Base-by-base conservation (phyloP, 2,888 invertebrate species). In the Diarsia mendica region DNA sequence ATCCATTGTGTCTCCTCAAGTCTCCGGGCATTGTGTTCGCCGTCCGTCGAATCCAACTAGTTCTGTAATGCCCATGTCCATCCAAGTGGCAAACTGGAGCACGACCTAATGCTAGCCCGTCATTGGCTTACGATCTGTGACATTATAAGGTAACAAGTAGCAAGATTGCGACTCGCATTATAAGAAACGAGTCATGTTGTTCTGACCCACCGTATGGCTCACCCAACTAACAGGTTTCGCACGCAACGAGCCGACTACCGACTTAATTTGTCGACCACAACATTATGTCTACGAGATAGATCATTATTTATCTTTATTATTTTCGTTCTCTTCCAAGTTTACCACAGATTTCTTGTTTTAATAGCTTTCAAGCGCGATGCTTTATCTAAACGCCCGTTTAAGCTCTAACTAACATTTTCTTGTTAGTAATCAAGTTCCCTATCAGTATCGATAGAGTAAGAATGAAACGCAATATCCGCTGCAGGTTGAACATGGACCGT, bases 1-100 rank as follows among this genome's bases (percentile, higher is more conserved):
- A 92, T 89, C 93, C 86, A 95, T 95, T 95, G 95, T 96, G 94
- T 89, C 89, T 89, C 86, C 90, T 83, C 92, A 93, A 92, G 91
- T 92, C 91, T 89, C 89, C 90, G 91, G 89, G 89, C 89, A 93
- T 94, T 93, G 92, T 93, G 75, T 92, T 91, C 83, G 75, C 87
- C 89, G 91, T 90, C 90, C 89, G 89, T 79, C 83, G 79, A 85
- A 82, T 87, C 64, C 77, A 79, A 80, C 76, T 79, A 87, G 77
- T 84, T 87, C 76, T 74, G 75, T 75, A 74, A 76, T 63, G 71
- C 58, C 70, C 61, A 76, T 64, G 70, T 64, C 67, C 64, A 85
- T 72, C 77, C 78, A 86, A 87, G 84, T 85, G 83, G 83, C 74
- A 65, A 86, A 88, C 75, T 85, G 80, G 83, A 81, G 70, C 82